phyloP scores from a whole-genome alignment of 2,888 invertebrate genomes.

The Julus scanicus region DNA sequence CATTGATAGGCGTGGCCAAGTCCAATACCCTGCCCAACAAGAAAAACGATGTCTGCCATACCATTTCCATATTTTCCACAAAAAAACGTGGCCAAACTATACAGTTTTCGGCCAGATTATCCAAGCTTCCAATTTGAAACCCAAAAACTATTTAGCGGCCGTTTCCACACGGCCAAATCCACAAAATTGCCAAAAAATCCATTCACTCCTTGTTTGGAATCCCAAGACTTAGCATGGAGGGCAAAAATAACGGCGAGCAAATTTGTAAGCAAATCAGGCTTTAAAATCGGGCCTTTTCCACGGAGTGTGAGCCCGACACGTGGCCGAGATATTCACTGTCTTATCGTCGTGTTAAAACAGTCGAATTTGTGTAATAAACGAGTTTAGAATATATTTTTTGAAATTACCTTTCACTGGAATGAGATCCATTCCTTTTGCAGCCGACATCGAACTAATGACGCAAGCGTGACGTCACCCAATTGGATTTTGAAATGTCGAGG shows the following conservation, averaged over 20 bases:
- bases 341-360: background rate
- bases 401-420: slow-evolving; percentile 51
- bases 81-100: background rate
- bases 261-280: background rate
- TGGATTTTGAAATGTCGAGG: background rate
- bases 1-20: background rate
- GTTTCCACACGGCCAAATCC: background rate
- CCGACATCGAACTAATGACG: slow-evolving; percentile 46
- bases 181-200: background rate
- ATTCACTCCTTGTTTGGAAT: slow-evolving; percentile 20
- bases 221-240: background rate
- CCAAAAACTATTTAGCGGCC: background rate
- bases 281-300: background rate
- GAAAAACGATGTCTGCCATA: background rate
- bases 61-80: background rate
- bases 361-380: background rate
- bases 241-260: slow-evolving; percentile 1
- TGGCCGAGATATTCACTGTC: background rate
- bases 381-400: background rate
- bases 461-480: slow-evolving; percentile 64
- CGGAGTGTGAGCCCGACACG: background rate
- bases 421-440: slow-evolving; percentile 51
- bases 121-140: background rate
- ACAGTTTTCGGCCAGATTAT: background rate
- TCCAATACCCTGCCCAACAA: background rate